Evolutionary conservation across 2,888 invertebrate genomes (phyloP).

Genomic region (Rhorus exstirpatorius): DNA sequence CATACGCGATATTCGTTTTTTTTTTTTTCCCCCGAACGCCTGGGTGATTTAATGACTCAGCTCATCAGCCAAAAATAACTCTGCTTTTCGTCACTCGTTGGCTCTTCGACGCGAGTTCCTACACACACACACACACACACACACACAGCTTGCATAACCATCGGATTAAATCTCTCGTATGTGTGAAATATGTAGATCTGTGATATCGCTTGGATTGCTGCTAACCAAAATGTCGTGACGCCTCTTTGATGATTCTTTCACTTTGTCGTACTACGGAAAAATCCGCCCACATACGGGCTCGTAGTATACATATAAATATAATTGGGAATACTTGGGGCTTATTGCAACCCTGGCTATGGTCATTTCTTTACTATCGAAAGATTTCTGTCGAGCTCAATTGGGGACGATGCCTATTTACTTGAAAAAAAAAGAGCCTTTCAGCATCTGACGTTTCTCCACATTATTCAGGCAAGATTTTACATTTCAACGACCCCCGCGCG

Average conservation of each 20-base stretch:
- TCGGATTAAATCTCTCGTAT: constrained; percentile 18
- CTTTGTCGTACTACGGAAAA: constrained; percentile 13
- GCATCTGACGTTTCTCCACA: no score
- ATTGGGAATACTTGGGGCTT: not conserved
- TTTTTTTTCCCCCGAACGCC: not conserved
- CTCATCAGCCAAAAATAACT: constrained; percentile 28
- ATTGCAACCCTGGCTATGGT: no score
- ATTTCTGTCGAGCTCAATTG: no score
- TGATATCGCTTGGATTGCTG: no score
- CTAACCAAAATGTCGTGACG: not conserved
- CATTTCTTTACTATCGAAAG: no score
- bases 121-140: not conserved
- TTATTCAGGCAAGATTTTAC: no score
- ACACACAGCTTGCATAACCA: not conserved
- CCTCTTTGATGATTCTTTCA: constrained; percentile 1
- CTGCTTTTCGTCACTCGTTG: not conserved
- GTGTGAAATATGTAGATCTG: no score
- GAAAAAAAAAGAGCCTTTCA: no score
- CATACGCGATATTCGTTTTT: constrained; percentile 8
- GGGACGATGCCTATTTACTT: no score
- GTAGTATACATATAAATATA: no score
- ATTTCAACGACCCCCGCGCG: no score
- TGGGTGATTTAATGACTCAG: constrained; percentile 10
- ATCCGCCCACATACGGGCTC: not conserved
- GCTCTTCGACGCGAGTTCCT: not conserved